phyloP scores from a whole-genome alignment of 2,797 vertebrate species.

The Falco berigora region DNA sequence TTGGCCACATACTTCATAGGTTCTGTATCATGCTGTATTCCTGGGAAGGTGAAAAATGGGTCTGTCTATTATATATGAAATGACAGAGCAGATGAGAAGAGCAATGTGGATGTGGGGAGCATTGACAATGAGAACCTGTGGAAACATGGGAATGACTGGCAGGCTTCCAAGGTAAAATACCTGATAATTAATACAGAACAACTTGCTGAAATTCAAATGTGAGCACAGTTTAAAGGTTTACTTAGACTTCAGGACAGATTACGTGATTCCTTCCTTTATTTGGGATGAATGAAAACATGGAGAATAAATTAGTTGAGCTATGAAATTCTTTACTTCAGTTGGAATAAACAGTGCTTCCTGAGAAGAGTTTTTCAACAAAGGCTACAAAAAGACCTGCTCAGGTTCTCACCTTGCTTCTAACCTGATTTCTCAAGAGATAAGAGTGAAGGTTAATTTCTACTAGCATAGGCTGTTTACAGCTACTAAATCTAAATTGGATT shows the following conservation, averaged over 20 bases:
- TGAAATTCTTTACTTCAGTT: not conserved
- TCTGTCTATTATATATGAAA: constrained; percentile 52
- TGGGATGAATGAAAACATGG: not conserved
- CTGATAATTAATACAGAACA: constrained; percentile 44
- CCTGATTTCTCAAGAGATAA: not conserved
- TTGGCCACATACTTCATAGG: constrained; percentile 66
- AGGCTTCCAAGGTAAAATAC: not conserved
- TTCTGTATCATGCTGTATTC: constrained; percentile 63
- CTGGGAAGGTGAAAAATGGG: constrained; percentile 67
- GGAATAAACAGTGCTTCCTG: not conserved
- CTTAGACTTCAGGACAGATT: not conserved
- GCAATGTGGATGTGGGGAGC: constrained; percentile 29
- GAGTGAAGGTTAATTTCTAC: not conserved
- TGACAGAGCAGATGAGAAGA: constrained; percentile 67
- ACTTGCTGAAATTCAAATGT: not conserved
- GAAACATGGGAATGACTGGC: not conserved
- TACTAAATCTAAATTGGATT: not conserved
- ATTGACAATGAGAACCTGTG: constrained; percentile 12
- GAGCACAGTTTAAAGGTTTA: not conserved
- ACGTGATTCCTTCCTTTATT: not conserved
- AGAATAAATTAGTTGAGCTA: not conserved
- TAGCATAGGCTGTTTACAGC: not conserved
- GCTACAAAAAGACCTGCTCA: not conserved
- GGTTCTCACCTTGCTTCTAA: not conserved
- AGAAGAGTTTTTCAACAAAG: not conserved